phyloP scores from a whole-genome alignment of 2,888 invertebrate genomes.

The Caenorhabditis sp. region DNA sequence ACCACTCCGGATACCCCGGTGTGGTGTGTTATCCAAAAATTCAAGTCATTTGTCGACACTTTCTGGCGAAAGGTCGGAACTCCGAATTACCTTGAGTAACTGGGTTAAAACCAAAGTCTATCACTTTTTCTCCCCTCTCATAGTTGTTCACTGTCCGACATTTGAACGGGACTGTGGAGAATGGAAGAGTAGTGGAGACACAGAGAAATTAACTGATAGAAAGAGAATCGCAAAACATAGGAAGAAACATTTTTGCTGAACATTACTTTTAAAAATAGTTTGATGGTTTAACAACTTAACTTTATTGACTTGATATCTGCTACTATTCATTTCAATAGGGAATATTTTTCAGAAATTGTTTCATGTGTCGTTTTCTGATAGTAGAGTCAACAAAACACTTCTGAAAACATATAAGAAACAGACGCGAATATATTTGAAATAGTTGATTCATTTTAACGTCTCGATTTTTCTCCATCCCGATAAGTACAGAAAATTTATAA shows the following conservation, averaged over 20 bases:
- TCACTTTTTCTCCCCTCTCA: background rate
- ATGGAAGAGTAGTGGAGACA: background rate
- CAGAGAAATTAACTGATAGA: background rate
- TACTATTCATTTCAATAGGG: too few relatives aligned
- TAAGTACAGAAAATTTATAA: background rate
- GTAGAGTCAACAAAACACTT: too few relatives aligned
- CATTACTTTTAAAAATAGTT: background rate
- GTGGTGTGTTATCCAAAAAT: background rate
- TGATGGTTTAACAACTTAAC: background rate
- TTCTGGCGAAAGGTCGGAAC: background rate
- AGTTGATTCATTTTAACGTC: too few relatives aligned
- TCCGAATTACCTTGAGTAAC: background rate
- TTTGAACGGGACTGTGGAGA: background rate
- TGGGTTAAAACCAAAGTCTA: constrained; percentile 1
- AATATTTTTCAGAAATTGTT: too few relatives aligned
- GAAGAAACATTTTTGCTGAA: too few relatives aligned
- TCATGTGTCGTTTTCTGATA: too few relatives aligned
- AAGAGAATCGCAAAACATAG: too few relatives aligned
- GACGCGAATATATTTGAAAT: too few relatives aligned
- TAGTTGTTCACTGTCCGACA: background rate
- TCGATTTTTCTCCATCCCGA: background rate
- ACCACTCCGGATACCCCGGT: background rate
- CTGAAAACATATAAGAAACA: too few relatives aligned
- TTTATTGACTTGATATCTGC: too few relatives aligned
- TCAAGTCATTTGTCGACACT: background rate